These are phyloP conservation scores for Siniperca chuatsi DNA, from an alignment of 2,113 vertebrate species.

Conservation along the genomic window DNA sequence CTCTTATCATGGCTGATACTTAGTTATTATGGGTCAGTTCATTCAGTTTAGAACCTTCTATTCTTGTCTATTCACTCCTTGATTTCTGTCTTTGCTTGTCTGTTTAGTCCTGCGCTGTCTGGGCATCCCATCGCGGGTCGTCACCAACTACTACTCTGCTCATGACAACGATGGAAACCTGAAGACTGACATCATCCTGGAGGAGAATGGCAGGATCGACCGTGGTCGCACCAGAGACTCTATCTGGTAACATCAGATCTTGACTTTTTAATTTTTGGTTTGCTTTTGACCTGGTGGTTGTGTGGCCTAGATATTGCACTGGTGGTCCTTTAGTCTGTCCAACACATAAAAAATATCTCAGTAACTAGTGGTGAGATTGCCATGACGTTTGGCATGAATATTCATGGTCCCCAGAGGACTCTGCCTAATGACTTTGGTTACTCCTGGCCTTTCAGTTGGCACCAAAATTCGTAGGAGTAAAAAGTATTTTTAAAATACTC, in stretches of 20 bases:
- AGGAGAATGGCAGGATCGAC: constrained; percentile 89
- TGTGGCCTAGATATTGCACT: too few species aligned
- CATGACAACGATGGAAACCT: constrained; percentile 96
- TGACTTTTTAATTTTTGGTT: not conserved
- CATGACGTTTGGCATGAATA: not conserved
- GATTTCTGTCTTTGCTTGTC: not conserved
- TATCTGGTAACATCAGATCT: constrained; percentile 85
- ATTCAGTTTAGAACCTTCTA: not conserved
- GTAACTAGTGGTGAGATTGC: not conserved
- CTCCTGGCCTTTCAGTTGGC: not conserved
- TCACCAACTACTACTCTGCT: constrained; percentile 95
- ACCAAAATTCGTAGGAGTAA: not conserved
- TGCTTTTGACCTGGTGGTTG: not conserved
- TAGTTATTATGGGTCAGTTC: too few species aligned
- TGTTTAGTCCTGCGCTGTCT: constrained; percentile 91
- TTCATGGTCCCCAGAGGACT: not conserved
- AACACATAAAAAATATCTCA: not conserved
- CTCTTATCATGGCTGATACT: not conserved
- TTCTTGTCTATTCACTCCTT: not conserved
- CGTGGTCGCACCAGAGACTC: constrained; percentile 90
- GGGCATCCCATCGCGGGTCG: constrained; percentile 91
- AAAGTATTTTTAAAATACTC: not conserved
- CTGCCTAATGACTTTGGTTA: not conserved
- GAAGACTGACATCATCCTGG: constrained; percentile 90
- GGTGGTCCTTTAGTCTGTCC: too few species aligned